Evolutionary conservation across 2,888 invertebrate species (phyloP).

Genomic region (Clostera curtula): DNA sequence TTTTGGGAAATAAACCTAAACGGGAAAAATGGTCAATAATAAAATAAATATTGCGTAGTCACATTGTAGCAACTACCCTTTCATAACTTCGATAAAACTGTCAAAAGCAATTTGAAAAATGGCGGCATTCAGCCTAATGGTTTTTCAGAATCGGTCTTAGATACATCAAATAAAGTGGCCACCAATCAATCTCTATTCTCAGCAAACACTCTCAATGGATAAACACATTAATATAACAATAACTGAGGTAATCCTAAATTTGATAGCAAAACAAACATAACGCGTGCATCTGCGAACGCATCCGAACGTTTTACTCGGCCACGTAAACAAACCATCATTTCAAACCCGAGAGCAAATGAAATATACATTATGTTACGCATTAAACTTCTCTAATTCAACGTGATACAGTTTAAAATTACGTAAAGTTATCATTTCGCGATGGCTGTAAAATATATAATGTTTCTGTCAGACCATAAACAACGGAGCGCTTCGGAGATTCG

Average conservation of each 20-base stretch:
- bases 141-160: conserved; percentile 5
- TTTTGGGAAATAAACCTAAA: too few species aligned
- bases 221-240: conserved; percentile 37
- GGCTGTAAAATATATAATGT: conserved; percentile 23
- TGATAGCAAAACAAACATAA: conserved; percentile 39
- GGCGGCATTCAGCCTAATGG: conserved; percentile 3
- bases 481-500: conserved; percentile 29
- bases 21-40: too few species aligned
- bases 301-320: conserved; percentile 25
- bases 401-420: conserved; percentile 34
- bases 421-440: conserved; percentile 27
- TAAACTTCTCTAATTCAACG: conserved; percentile 27
- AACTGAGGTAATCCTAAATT: conserved; percentile 34
- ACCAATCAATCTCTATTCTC: conserved; percentile 7
- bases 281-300: conserved; percentile 24
- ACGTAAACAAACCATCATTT: conserved; percentile 32
- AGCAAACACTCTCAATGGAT: conserved; percentile 21
- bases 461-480: conserved; percentile 49
- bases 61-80: conserved; percentile 1
- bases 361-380: conserved; percentile 20
- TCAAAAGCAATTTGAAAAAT: conserved; percentile 7
- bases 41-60: too few species aligned
- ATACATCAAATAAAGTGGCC: conserved; percentile 10
- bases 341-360: conserved; percentile 17
- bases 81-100: conserved; percentile 9